Evolutionary conservation across 2,113 vertebrate species (phyloP).

Genomic region (Proterorhinus semilunaris): DNA sequence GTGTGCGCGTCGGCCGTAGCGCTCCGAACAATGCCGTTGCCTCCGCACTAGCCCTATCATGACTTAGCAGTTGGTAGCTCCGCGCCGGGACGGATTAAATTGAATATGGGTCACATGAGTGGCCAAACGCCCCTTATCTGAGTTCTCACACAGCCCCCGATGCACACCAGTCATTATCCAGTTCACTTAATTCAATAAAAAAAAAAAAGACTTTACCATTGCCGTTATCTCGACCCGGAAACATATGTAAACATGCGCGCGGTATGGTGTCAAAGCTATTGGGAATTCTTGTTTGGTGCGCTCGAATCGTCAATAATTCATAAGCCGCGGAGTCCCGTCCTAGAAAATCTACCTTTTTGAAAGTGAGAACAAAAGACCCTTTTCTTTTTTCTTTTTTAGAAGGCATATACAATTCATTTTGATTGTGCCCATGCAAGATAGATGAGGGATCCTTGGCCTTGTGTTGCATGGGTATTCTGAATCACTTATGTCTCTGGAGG

Average conservation of each 20-base stretch:
- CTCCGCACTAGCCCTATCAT: constrained; percentile 27
- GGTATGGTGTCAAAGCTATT: background rate
- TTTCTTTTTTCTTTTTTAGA: constrained; percentile 1
- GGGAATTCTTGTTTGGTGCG: constrained; percentile 28
- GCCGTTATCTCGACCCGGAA: constrained; percentile 30
- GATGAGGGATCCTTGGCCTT: constrained; percentile 46
- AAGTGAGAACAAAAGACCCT: background rate
- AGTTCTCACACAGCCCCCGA: constrained; percentile 51
- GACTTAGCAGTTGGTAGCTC: constrained; percentile 19
- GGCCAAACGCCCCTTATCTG: constrained; percentile 62
- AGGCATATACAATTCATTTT: constrained; percentile 59
- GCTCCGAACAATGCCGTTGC: constrained; percentile 4
- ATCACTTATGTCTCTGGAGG: constrained; percentile 54
- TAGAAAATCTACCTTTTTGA: constrained; percentile 13
- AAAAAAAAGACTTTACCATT: constrained; percentile 34
- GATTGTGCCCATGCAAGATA: constrained; percentile 63
- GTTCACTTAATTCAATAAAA: constrained; percentile 52
- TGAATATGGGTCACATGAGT: constrained; percentile 59
- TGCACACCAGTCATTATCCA: constrained; percentile 38
- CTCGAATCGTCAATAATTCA: constrained; percentile 50
- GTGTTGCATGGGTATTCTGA: constrained; percentile 55
- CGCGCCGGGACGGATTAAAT: constrained; percentile 38
- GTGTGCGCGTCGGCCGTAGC: background rate
- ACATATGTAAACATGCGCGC: constrained; percentile 41
- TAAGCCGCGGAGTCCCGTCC: constrained; percentile 28